Evolutionary conservation across 2,113 vertebrate species (phyloP).

Genomic region (Brachirus orientalis): DNA sequence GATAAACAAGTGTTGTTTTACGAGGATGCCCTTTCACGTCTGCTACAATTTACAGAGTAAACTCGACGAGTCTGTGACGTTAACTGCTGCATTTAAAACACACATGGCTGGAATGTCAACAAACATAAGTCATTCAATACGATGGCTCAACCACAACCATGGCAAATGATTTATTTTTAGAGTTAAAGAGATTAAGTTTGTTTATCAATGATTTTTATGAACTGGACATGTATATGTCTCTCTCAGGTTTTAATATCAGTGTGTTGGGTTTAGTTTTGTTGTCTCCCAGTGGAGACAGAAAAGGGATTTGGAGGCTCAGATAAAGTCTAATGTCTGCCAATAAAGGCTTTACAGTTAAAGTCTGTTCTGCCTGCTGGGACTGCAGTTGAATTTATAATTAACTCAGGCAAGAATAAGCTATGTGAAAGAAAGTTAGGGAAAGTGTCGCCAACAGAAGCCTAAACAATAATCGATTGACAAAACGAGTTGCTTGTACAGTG

Average conservation of each 20-base stretch:
- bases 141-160: not conserved
- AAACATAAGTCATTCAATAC: not conserved
- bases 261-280: conserved; percentile 9
- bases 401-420: too few relatives aligned
- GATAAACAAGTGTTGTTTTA: conserved; percentile 25
- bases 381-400: too few relatives aligned
- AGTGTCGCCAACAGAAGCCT: too few relatives aligned
- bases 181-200: too few relatives aligned
- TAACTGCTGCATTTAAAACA: conserved; percentile 32
- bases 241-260: too few relatives aligned
- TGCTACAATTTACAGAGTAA: conserved; percentile 35
- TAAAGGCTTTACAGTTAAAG: not conserved
- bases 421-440: too few relatives aligned
- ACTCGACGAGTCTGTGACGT: conserved; percentile 30
- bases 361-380: not conserved
- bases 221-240: too few relatives aligned
- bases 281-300: not conserved
- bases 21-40: conserved; percentile 39
- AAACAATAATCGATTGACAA: too few relatives aligned
- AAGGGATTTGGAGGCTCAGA: conserved; percentile 9
- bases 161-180: not conserved
- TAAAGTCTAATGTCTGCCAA: not conserved
- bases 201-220: not conserved
- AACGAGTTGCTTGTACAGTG: too few relatives aligned
- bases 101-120: too few relatives aligned